Conservation (phyloP, 1,140 invertebrate species). For the Drosophila lacteicornis region DNA sequence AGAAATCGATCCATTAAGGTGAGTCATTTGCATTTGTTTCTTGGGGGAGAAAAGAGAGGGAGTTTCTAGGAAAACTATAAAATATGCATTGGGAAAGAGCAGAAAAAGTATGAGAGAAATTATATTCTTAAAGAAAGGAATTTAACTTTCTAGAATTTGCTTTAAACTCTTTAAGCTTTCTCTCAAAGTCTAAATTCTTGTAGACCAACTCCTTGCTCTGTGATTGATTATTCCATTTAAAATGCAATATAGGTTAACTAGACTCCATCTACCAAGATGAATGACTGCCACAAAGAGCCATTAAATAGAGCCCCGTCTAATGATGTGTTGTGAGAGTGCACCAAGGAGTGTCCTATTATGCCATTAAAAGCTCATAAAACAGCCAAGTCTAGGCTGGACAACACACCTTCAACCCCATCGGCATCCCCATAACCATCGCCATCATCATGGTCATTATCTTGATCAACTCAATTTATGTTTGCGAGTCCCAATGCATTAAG, state of each 20-base stretch:
- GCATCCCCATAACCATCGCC: constrained; percentile 9
- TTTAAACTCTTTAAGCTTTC: not conserved
- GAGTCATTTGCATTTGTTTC: constrained; percentile 25
- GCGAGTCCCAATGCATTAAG: constrained; percentile 56
- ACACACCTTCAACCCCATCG: constrained; percentile 40
- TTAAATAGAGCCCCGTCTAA: constrained; percentile 15
- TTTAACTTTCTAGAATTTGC: not conserved
- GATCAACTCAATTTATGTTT: constrained; percentile 46
- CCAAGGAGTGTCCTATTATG: constrained; percentile 35
- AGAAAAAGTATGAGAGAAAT: not conserved
- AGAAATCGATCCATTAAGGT: constrained; percentile 35
- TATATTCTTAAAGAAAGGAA: not conserved
- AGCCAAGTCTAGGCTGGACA: constrained; percentile 39
- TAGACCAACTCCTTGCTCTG: not conserved
- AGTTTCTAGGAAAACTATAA: constrained; percentile 1
- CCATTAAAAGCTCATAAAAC: constrained; percentile 54
- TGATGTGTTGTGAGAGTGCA: constrained; percentile 40
- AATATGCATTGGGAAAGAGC: not conserved
- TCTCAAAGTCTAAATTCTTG: not conserved
- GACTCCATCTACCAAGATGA: constrained; percentile 17
- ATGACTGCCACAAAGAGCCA: constrained; percentile 19
- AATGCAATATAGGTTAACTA: constrained; percentile 24
- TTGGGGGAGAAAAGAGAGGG: not conserved
- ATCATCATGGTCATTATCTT: constrained; percentile 44
- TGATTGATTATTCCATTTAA: constrained; percentile 18